Conservation (phyloP, 2,797 vertebrate genomes). For the Microchirus variegatus region DNA sequence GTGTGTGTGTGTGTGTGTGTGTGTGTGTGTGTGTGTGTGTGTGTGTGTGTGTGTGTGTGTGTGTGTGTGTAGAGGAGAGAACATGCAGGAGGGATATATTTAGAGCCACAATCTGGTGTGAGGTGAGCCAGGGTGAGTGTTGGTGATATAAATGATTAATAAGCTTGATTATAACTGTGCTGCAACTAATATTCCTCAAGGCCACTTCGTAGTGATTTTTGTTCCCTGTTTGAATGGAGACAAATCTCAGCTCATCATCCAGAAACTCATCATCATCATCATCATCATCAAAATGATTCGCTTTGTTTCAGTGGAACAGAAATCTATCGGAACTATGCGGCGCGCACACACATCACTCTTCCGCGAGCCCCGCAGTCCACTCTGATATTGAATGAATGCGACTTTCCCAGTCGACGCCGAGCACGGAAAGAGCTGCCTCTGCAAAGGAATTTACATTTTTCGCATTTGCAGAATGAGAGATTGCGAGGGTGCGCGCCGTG, state of each 20-base stretch:
- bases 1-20: neutral
- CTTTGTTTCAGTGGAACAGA: constrained; percentile 13
- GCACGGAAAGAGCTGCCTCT: constrained; percentile 22
- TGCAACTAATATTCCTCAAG: constrained; percentile 50
- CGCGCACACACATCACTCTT: neutral
- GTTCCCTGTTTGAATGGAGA: constrained; percentile 15
- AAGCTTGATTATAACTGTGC: constrained; percentile 54
- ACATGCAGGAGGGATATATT: constrained; percentile 45
- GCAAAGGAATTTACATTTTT: constrained; percentile 36
- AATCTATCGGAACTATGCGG: neutral
- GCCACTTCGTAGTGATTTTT: constrained; percentile 29
- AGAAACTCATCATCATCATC: constrained; percentile 16
- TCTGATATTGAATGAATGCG: constrained; percentile 9
- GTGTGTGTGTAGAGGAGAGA: constrained; percentile 18
- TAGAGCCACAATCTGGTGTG: constrained; percentile 50
- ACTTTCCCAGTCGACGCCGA: constrained; percentile 13
- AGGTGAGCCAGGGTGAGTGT: constrained; percentile 31
- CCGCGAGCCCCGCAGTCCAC: neutral
- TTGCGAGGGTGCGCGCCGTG: constrained; percentile 1
- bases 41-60: neutral
- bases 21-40: neutral
- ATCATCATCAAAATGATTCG: constrained; percentile 8
- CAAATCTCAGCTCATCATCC: constrained; percentile 28
- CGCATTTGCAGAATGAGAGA: constrained; percentile 30
- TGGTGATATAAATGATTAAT: constrained; percentile 69